Evolutionary conservation across 1,140 invertebrate species (phyloP).

Genomic region (Drosophila auraria): DNA sequence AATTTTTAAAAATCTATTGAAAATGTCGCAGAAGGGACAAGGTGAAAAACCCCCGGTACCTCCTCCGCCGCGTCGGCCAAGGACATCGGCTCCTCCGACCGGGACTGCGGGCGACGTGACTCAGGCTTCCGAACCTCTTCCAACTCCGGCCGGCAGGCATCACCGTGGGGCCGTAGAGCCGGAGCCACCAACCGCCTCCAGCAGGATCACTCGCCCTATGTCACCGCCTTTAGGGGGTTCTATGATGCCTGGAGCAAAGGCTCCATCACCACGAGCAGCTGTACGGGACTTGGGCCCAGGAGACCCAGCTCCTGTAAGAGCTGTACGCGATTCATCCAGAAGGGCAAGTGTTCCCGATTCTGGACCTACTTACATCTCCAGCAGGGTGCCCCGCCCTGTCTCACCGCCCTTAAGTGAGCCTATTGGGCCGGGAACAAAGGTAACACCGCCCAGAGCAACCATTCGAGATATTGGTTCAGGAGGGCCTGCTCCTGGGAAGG

Average conservation of each 20-base stretch:
- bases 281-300: not conserved
- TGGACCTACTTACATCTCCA: not conserved
- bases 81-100: not conserved
- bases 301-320: not conserved
- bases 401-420: not conserved
- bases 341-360: not conserved
- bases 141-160: not conserved
- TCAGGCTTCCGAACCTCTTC: too few species aligned
- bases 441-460: not conserved
- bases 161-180: too few species aligned
- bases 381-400: not conserved
- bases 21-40: constrained; percentile 22
- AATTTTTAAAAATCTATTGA: not conserved
- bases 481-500: not conserved
- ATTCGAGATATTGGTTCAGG: too few species aligned
- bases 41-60: not conserved
- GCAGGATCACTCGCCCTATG: too few species aligned
- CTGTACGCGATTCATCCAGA: not conserved
- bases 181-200: not conserved
- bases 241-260: too few species aligned
- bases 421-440: not conserved
- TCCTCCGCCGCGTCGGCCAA: constrained; percentile 3
- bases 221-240: not conserved
- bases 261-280: not conserved
- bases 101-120: not conserved